A percentile compares a stretch with the other conserved stretches of the same genome.
phyloP scores from a whole-genome alignment of 2,113 vertebrate genomes.

The Myanophis thanlyinensis region DNA sequence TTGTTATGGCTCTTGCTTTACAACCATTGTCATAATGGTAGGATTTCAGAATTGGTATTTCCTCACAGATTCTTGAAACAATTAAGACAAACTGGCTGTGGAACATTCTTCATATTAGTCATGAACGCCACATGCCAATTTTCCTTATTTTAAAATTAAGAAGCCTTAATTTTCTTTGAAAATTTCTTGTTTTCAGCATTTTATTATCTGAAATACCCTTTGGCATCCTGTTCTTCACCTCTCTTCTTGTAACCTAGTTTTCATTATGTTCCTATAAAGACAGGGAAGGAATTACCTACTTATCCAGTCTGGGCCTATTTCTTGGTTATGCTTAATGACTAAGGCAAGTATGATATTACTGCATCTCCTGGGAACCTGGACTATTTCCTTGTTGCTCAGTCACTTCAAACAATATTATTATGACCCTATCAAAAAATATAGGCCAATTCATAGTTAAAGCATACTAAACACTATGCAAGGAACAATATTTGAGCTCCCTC shows the following conservation, averaged over 20 bases:
- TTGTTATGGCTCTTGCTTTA: not conserved
- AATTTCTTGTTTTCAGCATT: not conserved
- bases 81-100: not conserved
- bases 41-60: not conserved
- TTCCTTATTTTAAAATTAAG: not conserved
- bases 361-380: not conserved
- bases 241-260: not conserved
- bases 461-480: not conserved
- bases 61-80: not conserved
- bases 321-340: not conserved
- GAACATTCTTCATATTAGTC: not conserved
- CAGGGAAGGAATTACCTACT: not conserved
- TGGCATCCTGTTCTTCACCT: not conserved
- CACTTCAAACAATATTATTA: conserved; percentile 1
- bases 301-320: not conserved
- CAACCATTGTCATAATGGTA: not conserved
- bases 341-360: not conserved
- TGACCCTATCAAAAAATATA: not conserved
- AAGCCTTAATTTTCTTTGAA: not conserved
- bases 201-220: not conserved
- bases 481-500: conserved; percentile 67
- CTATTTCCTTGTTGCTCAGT: not conserved
- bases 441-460: not conserved
- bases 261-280: not conserved
- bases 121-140: not conserved